Evolutionary conservation across 2,797 vertebrate genomes (phyloP), one percentile per base, ranked within the genome.

Genomic region (Rhinatrema bivittatum): DNA sequence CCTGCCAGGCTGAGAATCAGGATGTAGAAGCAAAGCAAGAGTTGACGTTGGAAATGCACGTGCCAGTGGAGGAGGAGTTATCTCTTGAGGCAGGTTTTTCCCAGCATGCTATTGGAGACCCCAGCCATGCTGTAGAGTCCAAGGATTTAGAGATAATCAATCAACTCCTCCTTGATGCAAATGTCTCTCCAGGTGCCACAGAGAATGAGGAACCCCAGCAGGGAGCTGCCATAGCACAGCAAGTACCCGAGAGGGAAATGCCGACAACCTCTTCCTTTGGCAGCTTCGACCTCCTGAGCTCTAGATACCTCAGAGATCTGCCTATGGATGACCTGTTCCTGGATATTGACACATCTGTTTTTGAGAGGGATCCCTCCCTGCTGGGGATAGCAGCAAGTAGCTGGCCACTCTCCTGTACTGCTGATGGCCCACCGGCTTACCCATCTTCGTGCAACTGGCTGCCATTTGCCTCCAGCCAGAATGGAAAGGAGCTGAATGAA

Each of bases 301-400:
- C 75, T 29, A 56, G 61, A 31, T 85, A 78, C 58, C 53, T 84
- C 10, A 65, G 68, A 1, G 82, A 85, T 18, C 42, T 81, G 11
- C 62, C 71, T 4, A 62, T 85, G 20, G 86, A 90, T 25, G 82
- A 89, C 32, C 63, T 87, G 34, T 85, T 91, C 20, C 56, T 82
- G 37, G 86, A 91, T 51, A 84, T 89, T 30, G 87, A 90, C 57
- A 74, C 83, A 0, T 84, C 80, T 2, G 50, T 76, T 12, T 74
- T 86, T 25, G 84, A 88, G 40, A 68, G 49, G 32, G 88, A 88
- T 23, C 53, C 68, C 33, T 39, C 52, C 1, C 32, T 34, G 9
- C 41, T 69, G 0, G 63, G 64, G 11, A 3, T 31, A 4, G 5
- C 14, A n/a, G 14, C 10, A 24, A 20, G 19, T 15, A 46, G 70